Percentiles rank a stretch among this genome's conserved stretches.
Evolutionary conservation across 2,888 invertebrate species (phyloP).

Genomic region (Chaetoderma sp.): DNA sequence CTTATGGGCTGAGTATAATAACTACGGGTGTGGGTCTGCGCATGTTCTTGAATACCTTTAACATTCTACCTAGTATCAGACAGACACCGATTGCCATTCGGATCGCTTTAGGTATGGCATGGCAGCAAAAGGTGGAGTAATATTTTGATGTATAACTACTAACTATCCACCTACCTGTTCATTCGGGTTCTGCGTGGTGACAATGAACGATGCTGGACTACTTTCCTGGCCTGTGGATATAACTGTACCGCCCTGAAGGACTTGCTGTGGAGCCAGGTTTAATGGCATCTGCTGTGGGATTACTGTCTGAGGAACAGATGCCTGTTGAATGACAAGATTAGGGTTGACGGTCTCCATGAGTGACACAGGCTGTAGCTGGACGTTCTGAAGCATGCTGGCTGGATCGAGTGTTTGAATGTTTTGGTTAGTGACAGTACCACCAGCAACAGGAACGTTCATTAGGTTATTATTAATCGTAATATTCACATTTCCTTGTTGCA

Average conservation of each 20-base stretch:
- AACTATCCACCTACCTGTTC: not conserved
- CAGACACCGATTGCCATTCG: too few species aligned
- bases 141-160: not conserved
- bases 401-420: conserved; percentile 21
- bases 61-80: too few species aligned
- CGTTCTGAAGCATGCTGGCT: conserved; percentile 49
- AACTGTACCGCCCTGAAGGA: conserved; percentile 36
- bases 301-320: conserved; percentile 36
- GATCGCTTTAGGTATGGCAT: too few species aligned
- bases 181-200: not conserved
- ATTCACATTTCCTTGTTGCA: conserved; percentile 68
- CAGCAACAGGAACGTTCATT: conserved; percentile 23
- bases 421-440: conserved; percentile 20
- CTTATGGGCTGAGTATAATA: too few species aligned
- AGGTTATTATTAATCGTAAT: conserved; percentile 63
- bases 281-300: conserved; percentile 26
- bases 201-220: not conserved
- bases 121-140: too few species aligned
- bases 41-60: too few species aligned
- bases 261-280: conserved; percentile 18
- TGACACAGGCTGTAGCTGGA: conserved; percentile 48
- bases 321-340: conserved; percentile 63
- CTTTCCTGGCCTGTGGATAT: conserved; percentile 27
- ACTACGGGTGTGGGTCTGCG: too few species aligned
- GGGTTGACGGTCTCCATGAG: conserved; percentile 51